phyloP scores from a whole-genome alignment of 2,888 invertebrate species.

The Galeruca laticollis region DNA sequence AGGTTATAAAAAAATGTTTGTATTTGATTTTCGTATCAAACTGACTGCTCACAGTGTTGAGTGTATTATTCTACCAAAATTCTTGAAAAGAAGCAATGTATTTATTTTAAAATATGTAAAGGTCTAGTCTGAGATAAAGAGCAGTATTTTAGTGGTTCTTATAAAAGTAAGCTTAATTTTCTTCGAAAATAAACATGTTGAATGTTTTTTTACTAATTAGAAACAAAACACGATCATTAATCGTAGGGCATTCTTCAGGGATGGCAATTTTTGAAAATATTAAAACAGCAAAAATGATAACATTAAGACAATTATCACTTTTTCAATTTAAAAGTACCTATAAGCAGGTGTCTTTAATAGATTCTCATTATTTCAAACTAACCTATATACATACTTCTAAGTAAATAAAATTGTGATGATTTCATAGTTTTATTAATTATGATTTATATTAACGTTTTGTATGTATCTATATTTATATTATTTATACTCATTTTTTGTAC shows the following conservation, averaged over 20 bases:
- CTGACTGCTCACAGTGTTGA: no score
- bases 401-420: conserved; percentile 22
- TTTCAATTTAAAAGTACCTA: no score
- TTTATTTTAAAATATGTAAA: conserved; percentile 1
- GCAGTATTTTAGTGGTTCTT: background rate
- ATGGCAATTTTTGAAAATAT: no score
- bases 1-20: background rate
- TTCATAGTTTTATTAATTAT: conserved; percentile 19
- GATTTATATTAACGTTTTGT: conserved; percentile 25
- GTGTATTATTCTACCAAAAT: background rate
- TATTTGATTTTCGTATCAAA: background rate
- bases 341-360: no score
- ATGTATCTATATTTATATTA: conserved; percentile 43
- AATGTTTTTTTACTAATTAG: no score
- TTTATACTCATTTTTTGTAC: conserved; percentile 47
- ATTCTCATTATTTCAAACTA: no score
- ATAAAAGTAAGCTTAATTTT: background rate
- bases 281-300: no score
- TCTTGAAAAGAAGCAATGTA: conserved; percentile 1
- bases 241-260: no score
- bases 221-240: no score
- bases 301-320: no score
- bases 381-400: conserved; percentile 2
- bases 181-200: background rate
- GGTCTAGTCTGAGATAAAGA: background rate